phyloP scores from a whole-genome alignment of 2,113 vertebrate species.

The Vulpes lagopus region DNA sequence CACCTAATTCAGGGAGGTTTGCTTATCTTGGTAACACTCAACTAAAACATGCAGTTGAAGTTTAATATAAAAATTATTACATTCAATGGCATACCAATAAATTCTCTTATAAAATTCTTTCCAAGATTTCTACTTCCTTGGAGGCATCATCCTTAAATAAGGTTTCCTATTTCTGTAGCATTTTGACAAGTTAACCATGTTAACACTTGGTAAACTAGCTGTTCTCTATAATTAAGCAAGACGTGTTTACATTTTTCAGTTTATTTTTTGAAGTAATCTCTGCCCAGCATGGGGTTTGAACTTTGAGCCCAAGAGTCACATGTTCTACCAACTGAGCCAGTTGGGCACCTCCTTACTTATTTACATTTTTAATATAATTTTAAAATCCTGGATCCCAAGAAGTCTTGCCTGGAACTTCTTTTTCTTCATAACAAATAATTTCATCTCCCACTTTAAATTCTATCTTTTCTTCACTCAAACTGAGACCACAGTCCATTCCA shows the following conservation, averaged over 20 bases:
- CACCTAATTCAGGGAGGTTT: not conserved
- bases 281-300: not conserved
- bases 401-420: conserved; percentile 86
- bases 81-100: not conserved
- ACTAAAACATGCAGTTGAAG: not conserved
- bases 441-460: conserved; percentile 91
- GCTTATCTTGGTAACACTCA: not conserved
- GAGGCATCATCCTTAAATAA: not conserved
- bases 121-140: not conserved
- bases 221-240: not conserved
- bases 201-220: not conserved
- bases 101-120: not conserved
- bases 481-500: conserved; percentile 97
- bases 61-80: not conserved
- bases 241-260: not conserved
- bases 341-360: not conserved
- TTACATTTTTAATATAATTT: conserved; percentile 48
- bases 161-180: not conserved
- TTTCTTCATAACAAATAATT: conserved; percentile 92
- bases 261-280: not conserved
- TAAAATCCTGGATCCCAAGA: conserved; percentile 97
- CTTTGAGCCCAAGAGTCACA: not conserved
- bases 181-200: not conserved
- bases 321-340: not conserved
- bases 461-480: conserved; percentile 86